phyloP scores from a whole-genome alignment of 2,797 vertebrate species.

The Esox masquinongy region DNA sequence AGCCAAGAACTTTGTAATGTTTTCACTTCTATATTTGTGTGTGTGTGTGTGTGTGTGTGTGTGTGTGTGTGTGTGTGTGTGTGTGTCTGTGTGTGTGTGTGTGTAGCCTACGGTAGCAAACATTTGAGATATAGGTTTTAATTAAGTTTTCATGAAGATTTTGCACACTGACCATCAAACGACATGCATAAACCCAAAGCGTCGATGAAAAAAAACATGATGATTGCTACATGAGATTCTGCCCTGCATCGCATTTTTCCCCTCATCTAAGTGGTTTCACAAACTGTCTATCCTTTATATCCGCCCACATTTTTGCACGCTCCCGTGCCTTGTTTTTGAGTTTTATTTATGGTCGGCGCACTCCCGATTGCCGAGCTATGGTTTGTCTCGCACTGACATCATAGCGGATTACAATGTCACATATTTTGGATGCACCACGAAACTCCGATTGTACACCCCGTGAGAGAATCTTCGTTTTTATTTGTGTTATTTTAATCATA shows the following conservation, averaged over 20 bases:
- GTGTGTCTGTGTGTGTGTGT: too few relatives aligned
- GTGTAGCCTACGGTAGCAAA: not conserved
- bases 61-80: too few relatives aligned
- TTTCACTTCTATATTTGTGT: too few relatives aligned
- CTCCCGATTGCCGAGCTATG: slow-evolving; percentile 45
- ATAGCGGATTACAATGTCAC: slow-evolving; percentile 68
- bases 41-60: too few relatives aligned
- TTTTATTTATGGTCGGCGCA: slow-evolving; percentile 42
- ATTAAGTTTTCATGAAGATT: not conserved
- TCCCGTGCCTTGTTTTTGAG: slow-evolving; percentile 54
- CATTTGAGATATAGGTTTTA: not conserved
- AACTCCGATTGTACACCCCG: slow-evolving; percentile 56
- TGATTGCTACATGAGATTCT: not conserved
- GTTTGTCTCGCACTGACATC: slow-evolving; percentile 51
- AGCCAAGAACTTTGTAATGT: too few relatives aligned
- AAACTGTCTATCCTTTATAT: slow-evolving; percentile 25
- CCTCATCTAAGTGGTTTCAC: slow-evolving; percentile 18
- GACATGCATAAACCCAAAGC: not conserved
- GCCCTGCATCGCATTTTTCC: not conserved
- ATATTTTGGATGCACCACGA: slow-evolving; percentile 43
- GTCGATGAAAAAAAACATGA: too few relatives aligned
- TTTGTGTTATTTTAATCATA: slow-evolving; percentile 40
- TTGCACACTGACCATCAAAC: not conserved
- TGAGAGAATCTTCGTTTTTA: slow-evolving; percentile 44
- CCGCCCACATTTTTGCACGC: slow-evolving; percentile 37